Conservation (phyloP, 2,797 vertebrate genomes). For the Anguilla marmorata region DNA sequence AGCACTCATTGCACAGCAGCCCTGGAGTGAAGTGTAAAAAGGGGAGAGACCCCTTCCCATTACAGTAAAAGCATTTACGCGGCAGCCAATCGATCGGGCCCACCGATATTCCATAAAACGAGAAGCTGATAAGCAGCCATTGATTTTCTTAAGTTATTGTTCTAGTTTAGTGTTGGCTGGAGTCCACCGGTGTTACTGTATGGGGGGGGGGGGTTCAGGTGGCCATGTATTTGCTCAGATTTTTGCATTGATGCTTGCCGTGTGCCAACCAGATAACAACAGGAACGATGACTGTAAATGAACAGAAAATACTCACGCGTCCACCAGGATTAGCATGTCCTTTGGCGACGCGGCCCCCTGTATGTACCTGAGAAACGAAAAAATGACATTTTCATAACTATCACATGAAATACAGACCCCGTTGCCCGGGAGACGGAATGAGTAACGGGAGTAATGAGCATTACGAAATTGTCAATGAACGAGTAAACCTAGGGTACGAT, state of each 20-base stretch:
- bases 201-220: too few relatives aligned
- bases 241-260: not conserved
- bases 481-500: not conserved
- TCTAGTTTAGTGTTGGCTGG: slow-evolving; percentile 37
- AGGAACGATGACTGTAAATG: slow-evolving; percentile 45
- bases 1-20: not conserved
- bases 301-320: slow-evolving; percentile 84
- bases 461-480: not conserved
- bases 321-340: slow-evolving; percentile 97
- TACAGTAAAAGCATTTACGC: slow-evolving; percentile 4
- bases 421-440: not conserved
- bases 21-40: not conserved
- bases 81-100: slow-evolving; percentile 16
- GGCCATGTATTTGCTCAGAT: too few relatives aligned
- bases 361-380: slow-evolving; percentile 85
- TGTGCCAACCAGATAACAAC: slow-evolving; percentile 35
- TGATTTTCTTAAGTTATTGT: slow-evolving; percentile 33
- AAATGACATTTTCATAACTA: slow-evolving; percentile 27
- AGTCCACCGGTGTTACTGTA: not conserved
- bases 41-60: not conserved
- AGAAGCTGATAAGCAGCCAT: slow-evolving; percentile 40
- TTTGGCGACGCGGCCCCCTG: slow-evolving; percentile 97
- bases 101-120: slow-evolving; percentile 39
- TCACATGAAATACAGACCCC: slow-evolving; percentile 39
- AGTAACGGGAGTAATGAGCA: too few relatives aligned